A percentile compares a stretch with the other conserved stretches of the same genome.
Evolutionary conservation across 2,888 invertebrate species (phyloP).

Genomic region (Arrhopalites spinosus): DNA sequence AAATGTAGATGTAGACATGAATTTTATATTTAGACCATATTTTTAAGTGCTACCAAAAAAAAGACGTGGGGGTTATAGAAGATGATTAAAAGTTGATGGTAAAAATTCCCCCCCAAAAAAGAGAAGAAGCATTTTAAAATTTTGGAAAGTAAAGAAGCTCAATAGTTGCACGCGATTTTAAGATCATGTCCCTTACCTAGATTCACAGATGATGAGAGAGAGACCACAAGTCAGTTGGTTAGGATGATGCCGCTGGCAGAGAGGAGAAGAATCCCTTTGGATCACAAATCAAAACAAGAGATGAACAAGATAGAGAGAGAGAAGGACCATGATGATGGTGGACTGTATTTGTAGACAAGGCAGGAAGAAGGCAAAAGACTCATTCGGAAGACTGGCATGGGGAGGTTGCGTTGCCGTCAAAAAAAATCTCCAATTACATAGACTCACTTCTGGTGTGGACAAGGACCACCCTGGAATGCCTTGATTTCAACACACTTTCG

Average conservation of each 20-base stretch:
- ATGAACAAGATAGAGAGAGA: background rate
- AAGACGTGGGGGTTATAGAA: too few relatives aligned
- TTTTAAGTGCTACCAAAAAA: too few relatives aligned
- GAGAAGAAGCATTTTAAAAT: too few relatives aligned
- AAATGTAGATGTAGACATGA: too few relatives aligned
- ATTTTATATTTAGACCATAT: too few relatives aligned
- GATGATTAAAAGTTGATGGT: too few relatives aligned
- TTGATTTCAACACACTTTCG: constrained; percentile 34
- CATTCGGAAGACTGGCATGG: constrained; percentile 6
- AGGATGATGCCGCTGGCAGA: constrained; percentile 17
- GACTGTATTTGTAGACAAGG: background rate
- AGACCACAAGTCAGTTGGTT: background rate
- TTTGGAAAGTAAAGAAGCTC: too few relatives aligned
- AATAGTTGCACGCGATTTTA: constrained; percentile 27
- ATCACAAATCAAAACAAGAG: constrained; percentile 11
- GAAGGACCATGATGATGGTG: background rate
- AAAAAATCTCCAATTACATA: constrained; percentile 36
- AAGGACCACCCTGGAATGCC: constrained; percentile 29
- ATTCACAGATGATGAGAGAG: constrained; percentile 5
- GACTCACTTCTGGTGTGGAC: constrained; percentile 27
- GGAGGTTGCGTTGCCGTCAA: constrained; percentile 13
- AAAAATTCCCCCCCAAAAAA: too few relatives aligned
- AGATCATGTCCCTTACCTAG: constrained; percentile 27
- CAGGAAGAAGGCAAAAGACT: background rate
- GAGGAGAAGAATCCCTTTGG: constrained; percentile 7